A percentile compares a stretch with the other conserved stretches of the same genome.
phyloP scores from a whole-genome alignment of 2,888 invertebrate genomes.

The Drosophila nr. medialis region DNA sequence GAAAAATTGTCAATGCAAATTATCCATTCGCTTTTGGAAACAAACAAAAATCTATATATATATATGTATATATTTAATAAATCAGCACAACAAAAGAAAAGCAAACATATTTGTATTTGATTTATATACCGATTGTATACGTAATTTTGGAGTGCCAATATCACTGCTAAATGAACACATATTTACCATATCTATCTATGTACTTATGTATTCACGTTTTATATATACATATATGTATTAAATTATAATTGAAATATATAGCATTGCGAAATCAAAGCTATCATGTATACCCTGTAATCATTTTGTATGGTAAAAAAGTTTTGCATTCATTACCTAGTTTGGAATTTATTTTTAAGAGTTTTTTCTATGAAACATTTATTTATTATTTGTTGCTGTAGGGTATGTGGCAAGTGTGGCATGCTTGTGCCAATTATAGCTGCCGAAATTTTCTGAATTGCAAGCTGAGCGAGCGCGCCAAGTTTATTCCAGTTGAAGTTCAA shows the following conservation, averaged over 20 bases:
- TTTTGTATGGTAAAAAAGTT: neutral
- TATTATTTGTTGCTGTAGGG: slow-evolving; percentile 14
- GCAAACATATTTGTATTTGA: slow-evolving; percentile 7
- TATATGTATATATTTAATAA: slow-evolving; percentile 21
- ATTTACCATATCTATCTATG: neutral
- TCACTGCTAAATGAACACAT: neutral
- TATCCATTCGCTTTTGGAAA: slow-evolving; percentile 6
- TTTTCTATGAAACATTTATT: neutral
- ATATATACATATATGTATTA: neutral
- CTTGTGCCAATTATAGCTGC: slow-evolving; percentile 4
- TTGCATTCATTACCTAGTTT: neutral
- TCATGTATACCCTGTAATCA: neutral
- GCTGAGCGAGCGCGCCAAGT: slow-evolving; percentile 65
- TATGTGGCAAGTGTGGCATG: slow-evolving; percentile 18
- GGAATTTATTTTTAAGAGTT: no score
- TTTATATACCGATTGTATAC: slow-evolving; percentile 20
- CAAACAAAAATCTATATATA: slow-evolving; percentile 19
- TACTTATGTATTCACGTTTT: neutral
- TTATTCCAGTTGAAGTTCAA: slow-evolving; percentile 80
- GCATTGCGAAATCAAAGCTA: neutral
- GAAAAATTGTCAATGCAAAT: slow-evolving; percentile 57
- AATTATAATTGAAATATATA: neutral
- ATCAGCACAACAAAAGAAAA: slow-evolving; percentile 15
- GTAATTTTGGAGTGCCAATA: slow-evolving; percentile 26
- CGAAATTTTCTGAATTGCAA: slow-evolving; percentile 35